Evolutionary conservation across 2,888 invertebrate genomes (phyloP).

Genomic region (Drosophila ezoana): DNA sequence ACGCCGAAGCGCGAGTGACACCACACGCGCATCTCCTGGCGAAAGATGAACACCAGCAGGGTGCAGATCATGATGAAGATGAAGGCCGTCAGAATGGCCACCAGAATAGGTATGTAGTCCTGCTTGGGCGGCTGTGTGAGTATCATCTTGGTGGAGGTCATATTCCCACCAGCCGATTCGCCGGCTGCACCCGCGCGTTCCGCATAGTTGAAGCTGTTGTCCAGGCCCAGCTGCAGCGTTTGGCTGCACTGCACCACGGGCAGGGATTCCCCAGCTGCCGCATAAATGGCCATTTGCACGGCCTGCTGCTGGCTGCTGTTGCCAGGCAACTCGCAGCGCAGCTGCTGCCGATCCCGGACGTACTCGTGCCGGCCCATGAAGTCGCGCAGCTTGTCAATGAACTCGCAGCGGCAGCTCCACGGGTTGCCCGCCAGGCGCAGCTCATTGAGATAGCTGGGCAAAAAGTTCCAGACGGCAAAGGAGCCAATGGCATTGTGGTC

Average conservation of each 20-base stretch:
- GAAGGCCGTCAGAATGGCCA: conserved; percentile 91
- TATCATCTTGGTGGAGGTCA: conserved; percentile 88
- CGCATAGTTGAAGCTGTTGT: conserved; percentile 59
- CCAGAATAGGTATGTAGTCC: conserved; percentile 92
- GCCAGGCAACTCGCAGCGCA: conserved; percentile 88
- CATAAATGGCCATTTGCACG: conserved; percentile 74
- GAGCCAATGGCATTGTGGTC: conserved; percentile 93
- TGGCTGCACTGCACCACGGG: conserved; percentile 80
- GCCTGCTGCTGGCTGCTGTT: conserved; percentile 67
- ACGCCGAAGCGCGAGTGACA: conserved; percentile 93
- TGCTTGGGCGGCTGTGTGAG: conserved; percentile 87
- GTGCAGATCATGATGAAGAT: conserved; percentile 91
- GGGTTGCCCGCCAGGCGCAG: conserved; percentile 92
- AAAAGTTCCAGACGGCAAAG: conserved; percentile 92
- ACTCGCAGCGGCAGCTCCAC: conserved; percentile 95
- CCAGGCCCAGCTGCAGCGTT: conserved; percentile 62
- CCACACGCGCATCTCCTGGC: conserved; percentile 94
- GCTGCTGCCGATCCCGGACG: conserved; percentile 90
- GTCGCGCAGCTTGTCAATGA: conserved; percentile 91
- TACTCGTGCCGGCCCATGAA: conserved; percentile 92
- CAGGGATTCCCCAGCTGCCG: conserved; percentile 61
- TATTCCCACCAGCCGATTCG: conserved; percentile 86
- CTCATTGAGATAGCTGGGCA: conserved; percentile 88
- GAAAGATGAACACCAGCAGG: conserved; percentile 92
- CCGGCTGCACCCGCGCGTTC: conserved; percentile 53